These are phyloP conservation scores for Drosophila pseudoobscura DNA, from an alignment of 1,140 invertebrate species.

Conservation along the genomic window DNA sequence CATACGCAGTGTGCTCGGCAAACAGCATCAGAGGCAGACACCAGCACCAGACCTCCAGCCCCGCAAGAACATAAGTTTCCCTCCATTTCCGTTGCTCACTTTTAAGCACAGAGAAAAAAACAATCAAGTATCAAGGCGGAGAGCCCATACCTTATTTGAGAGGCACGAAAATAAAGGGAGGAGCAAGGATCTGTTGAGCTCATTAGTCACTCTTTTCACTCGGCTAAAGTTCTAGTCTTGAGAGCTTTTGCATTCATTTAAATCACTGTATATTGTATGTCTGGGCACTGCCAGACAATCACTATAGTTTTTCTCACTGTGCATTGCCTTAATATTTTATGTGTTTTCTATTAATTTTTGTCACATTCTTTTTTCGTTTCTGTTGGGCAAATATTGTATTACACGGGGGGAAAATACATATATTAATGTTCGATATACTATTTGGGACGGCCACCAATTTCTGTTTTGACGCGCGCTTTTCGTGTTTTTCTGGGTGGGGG, in stretches of 20 bases:
- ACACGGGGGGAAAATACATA: constrained; percentile 30
- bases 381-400: constrained; percentile 60
- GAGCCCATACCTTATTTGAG: no score
- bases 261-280: no score
- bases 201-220: no score
- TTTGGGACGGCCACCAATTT: constrained; percentile 44
- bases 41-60: no score
- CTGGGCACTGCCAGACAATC: no score
- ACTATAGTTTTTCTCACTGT: background rate
- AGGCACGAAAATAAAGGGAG: no score
- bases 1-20: constrained; percentile 63
- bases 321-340: constrained; percentile 64
- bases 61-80: constrained; percentile 19
- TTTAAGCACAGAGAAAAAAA: background rate
- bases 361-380: constrained; percentile 41
- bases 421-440: constrained; percentile 49
- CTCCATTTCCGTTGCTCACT: constrained; percentile 10
- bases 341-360: constrained; percentile 77
- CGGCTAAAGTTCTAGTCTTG: no score
- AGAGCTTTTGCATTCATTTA: no score
- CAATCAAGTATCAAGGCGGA: no score
- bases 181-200: no score
- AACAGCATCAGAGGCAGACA: background rate
- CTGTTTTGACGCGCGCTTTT: constrained; percentile 65
- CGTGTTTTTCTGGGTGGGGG: constrained; percentile 41